Conservation (phyloP, 2,113 vertebrate species). For the Xyliphius kryptos region DNA sequence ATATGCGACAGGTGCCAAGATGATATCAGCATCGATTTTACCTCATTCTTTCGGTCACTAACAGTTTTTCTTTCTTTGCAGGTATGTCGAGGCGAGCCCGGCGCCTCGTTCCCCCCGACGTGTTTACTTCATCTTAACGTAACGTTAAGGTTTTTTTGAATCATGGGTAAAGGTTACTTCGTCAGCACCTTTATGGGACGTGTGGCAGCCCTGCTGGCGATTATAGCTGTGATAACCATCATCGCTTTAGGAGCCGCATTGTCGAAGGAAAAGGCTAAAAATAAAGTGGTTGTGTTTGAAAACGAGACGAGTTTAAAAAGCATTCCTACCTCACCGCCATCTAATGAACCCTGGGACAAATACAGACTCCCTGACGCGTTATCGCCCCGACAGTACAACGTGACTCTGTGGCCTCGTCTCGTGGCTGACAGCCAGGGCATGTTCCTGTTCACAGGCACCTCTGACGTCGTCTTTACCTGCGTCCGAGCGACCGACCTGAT, state of each 20-base stretch:
- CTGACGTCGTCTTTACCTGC: slow-evolving; percentile 71
- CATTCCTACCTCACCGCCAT: background rate
- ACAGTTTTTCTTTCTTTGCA: slow-evolving; percentile 11
- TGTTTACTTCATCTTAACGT: slow-evolving; percentile 10
- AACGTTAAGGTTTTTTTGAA: background rate
- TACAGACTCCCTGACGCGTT: slow-evolving; percentile 73
- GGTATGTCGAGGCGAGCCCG: background rate
- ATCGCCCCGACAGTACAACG: slow-evolving; percentile 61
- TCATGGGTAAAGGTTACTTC: slow-evolving; percentile 83
- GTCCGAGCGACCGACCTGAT: slow-evolving; percentile 65
- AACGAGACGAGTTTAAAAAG: rapidly evolving
- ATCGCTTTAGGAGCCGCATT: slow-evolving; percentile 77
- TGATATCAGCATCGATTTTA: too few species aligned
- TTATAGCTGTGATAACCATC: slow-evolving; percentile 66
- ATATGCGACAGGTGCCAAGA: too few species aligned
- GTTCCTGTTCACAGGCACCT: slow-evolving; percentile 76
- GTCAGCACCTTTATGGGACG: slow-evolving; percentile 73
- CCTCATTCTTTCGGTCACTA: too few species aligned
- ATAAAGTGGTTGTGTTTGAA: background rate
- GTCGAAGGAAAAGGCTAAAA: slow-evolving; percentile 67
- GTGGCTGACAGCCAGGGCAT: slow-evolving; percentile 1
- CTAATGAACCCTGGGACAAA: slow-evolving; percentile 65
- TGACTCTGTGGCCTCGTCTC: slow-evolving; percentile 77
- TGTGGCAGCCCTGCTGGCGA: slow-evolving; percentile 55
- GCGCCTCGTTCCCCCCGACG: background rate